These are phyloP conservation scores for Lissonota sp. DNA, from an alignment of 2,888 invertebrate species.

Conservation along the genomic window DNA sequence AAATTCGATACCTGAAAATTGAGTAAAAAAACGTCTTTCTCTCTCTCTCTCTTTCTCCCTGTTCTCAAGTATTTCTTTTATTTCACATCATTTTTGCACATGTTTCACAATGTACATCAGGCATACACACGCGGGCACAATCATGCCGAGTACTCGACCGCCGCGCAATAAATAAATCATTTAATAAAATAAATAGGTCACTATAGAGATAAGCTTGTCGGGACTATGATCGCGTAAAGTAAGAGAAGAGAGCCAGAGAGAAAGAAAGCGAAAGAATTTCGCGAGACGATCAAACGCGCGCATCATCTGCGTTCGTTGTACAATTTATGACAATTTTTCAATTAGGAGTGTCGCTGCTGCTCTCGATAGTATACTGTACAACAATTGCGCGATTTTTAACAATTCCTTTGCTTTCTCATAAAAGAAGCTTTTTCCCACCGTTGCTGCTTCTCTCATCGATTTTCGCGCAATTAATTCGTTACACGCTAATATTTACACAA, in stretches of 20 bases:
- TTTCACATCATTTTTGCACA: conserved; percentile 4
- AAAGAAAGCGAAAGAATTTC: conserved; percentile 39
- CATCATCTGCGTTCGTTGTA: conserved; percentile 40
- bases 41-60: conserved; percentile 12
- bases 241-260: conserved; percentile 4
- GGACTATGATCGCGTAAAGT: conserved; percentile 18
- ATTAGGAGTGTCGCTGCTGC: conserved; percentile 44
- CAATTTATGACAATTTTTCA: background rate
- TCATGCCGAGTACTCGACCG: conserved; percentile 39
- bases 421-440: background rate
- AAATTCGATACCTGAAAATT: background rate
- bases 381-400: conserved; percentile 3
- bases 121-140: conserved; percentile 51
- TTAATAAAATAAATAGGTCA: conserved; percentile 33
- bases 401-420: background rate
- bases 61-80: background rate
- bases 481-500: conserved; percentile 61
- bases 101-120: conserved; percentile 35
- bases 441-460: conserved; percentile 13
- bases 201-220: conserved; percentile 49
- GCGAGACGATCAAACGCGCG: conserved; percentile 17
- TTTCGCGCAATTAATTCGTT: conserved; percentile 43
- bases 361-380: conserved; percentile 43
- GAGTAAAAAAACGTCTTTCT: background rate
- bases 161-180: conserved; percentile 65